Percentiles rank a stretch among this genome's conserved stretches.
Conservation (phyloP, 2,797 vertebrate genomes). For the Centropyge bicolor region DNA sequence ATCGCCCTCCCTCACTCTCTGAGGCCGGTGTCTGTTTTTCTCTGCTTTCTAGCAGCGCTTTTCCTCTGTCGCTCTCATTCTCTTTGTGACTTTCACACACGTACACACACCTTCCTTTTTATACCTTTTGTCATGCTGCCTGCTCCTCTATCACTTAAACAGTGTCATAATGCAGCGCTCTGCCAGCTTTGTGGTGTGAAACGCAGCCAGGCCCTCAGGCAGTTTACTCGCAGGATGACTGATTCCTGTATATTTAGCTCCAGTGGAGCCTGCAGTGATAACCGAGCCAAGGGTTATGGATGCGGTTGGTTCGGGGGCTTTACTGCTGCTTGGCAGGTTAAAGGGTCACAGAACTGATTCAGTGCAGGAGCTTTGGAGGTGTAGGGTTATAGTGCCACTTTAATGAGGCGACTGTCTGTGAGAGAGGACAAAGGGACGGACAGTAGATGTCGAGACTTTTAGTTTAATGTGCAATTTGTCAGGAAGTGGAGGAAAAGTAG, state of each 20-base stretch:
- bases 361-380: conserved; percentile 27
- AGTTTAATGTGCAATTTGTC: not conserved
- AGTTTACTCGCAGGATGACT: conserved; percentile 66
- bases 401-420: conserved; percentile 36
- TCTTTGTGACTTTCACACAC: conserved; percentile 24
- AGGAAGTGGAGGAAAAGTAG: not conserved
- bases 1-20: conserved; percentile 1
- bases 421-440: not conserved
- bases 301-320: conserved; percentile 44
- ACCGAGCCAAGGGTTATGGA: conserved; percentile 46
- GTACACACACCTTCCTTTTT: conserved; percentile 24
- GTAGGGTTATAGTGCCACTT: conserved; percentile 30
- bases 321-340: conserved; percentile 60
- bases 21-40: conserved; percentile 8
- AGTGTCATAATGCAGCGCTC: conserved; percentile 62
- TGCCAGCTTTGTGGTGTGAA: conserved; percentile 62
- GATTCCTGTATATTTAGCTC: conserved; percentile 80
- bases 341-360: conserved; percentile 47
- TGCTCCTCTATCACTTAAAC: conserved; percentile 47
- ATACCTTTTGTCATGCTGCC: conserved; percentile 41
- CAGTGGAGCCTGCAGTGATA: conserved; percentile 43
- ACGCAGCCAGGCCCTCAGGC: conserved; percentile 51
- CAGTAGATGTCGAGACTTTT: not conserved
- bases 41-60: conserved; percentile 1
- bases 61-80: conserved; percentile 6